A percentile compares a stretch with the other conserved stretches of the same genome.
Conservation (phyloP, 2,888 invertebrate genomes). For the Reticulitermes lucifugus region DNA sequence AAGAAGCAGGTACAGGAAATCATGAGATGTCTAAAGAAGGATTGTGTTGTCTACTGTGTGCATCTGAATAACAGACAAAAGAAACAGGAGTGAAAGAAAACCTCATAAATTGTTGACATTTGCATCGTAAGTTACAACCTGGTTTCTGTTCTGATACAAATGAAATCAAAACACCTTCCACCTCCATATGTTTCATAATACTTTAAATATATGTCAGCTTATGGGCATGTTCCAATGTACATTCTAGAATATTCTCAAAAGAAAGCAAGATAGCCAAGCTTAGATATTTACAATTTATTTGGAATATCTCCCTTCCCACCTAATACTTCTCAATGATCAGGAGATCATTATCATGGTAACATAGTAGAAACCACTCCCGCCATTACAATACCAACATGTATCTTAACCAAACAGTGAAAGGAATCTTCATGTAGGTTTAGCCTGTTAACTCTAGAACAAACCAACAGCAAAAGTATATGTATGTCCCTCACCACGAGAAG, state of each 20-base stretch:
- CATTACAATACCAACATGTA: neutral
- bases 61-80: too few relatives aligned
- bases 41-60: too few relatives aligned
- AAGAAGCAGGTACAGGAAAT: too few relatives aligned
- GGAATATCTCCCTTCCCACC: neutral
- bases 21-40: too few relatives aligned
- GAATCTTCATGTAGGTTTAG: neutral
- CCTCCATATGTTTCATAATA: too few relatives aligned
- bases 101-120: too few relatives aligned
- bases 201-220: neutral
- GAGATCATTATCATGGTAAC: neutral
- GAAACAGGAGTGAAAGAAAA: too few relatives aligned
- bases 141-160: too few relatives aligned
- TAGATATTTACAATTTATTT: constrained; percentile 1
- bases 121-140: too few relatives aligned
- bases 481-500: neutral
- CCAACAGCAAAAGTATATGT: neutral
- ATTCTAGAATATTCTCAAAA: neutral
- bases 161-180: too few relatives aligned
- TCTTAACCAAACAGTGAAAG: neutral
- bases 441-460: neutral
- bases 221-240: neutral
- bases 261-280: neutral
- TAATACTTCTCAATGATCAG: neutral
- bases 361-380: neutral